These are phyloP conservation scores for Pteromalus puparum DNA, from an alignment of 1,140 invertebrate genomes.

Conservation along the genomic window DNA sequence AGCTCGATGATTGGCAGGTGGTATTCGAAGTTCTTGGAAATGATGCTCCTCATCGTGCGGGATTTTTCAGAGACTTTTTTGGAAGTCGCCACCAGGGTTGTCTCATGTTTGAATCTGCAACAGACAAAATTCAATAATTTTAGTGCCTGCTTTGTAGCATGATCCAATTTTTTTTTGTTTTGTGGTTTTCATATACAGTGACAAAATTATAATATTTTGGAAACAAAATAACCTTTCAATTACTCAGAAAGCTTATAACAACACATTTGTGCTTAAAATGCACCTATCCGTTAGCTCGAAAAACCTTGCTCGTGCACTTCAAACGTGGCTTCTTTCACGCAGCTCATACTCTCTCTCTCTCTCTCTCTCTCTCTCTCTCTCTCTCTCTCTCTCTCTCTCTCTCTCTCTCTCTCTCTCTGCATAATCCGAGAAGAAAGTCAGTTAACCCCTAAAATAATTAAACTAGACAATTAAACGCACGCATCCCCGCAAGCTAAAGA, in stretches of 20 bases:
- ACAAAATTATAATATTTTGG: too few relatives aligned
- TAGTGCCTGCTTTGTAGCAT: too few relatives aligned
- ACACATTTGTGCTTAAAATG: too few relatives aligned
- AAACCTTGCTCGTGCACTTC: neutral
- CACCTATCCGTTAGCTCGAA: too few relatives aligned
- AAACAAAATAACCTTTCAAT: too few relatives aligned
- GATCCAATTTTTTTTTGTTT: too few relatives aligned
- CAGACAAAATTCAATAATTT: neutral
- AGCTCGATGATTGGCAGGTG: constrained; percentile 25
- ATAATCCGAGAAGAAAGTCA: neutral
- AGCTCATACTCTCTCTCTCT: too few relatives aligned
- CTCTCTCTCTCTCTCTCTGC: too few relatives aligned
- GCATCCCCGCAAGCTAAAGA: neutral
- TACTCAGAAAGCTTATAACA: too few relatives aligned
- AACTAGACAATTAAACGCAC: constrained; percentile 33
- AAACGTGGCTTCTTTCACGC: neutral
- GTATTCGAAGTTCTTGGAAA: constrained; percentile 18
- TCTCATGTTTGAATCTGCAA: constrained; percentile 29
- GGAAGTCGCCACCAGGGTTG: neutral
- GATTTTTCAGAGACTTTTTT: neutral
- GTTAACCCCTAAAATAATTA: constrained; percentile 17
- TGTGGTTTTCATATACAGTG: too few relatives aligned
- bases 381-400: too few relatives aligned
- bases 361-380: too few relatives aligned
- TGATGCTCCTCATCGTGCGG: neutral